Percentiles rank a stretch among this genome's conserved stretches.
Evolutionary conservation across 1,140 invertebrate species (phyloP).

Genomic region (Drosophila sproati): DNA sequence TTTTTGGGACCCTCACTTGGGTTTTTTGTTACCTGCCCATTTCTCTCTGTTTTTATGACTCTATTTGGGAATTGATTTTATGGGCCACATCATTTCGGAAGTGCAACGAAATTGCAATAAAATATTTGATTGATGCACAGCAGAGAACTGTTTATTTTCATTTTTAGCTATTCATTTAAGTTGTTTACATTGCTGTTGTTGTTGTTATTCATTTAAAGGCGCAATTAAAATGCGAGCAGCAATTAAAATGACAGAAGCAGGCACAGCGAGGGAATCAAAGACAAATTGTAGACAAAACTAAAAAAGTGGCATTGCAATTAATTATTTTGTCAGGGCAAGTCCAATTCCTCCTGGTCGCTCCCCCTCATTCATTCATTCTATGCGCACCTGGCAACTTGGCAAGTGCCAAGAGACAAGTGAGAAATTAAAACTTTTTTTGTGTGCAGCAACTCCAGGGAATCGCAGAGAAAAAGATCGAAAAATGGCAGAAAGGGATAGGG

Average conservation of each 20-base stretch:
- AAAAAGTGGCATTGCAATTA: conserved; percentile 72
- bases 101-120: conserved; percentile 67
- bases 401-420: conserved; percentile 75
- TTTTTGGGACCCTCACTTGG: conserved; percentile 50
- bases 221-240: conserved; percentile 53
- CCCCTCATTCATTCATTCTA: conserved; percentile 11
- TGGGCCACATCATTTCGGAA: conserved; percentile 62
- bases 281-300: conserved; percentile 74
- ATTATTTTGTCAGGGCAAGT: conserved; percentile 65
- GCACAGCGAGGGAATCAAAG: conserved; percentile 67
- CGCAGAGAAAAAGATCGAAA: not conserved
- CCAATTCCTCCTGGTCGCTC: not conserved
- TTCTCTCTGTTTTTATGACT: conserved; percentile 67
- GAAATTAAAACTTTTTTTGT: conserved; percentile 76
- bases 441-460: conserved; percentile 12
- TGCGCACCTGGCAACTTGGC: conserved; percentile 23
- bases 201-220: conserved; percentile 21
- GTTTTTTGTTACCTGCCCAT: conserved; percentile 67
- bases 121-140: conserved; percentile 53
- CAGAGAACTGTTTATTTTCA: not conserved
- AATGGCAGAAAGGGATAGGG: not conserved
- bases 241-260: conserved; percentile 8
- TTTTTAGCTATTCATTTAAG: not conserved
- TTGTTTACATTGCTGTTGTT: not conserved
- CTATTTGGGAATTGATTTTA: conserved; percentile 73